Evolutionary conservation across 2,113 vertebrate genomes (phyloP).

Genomic region (Hypomesus transpacificus): DNA sequence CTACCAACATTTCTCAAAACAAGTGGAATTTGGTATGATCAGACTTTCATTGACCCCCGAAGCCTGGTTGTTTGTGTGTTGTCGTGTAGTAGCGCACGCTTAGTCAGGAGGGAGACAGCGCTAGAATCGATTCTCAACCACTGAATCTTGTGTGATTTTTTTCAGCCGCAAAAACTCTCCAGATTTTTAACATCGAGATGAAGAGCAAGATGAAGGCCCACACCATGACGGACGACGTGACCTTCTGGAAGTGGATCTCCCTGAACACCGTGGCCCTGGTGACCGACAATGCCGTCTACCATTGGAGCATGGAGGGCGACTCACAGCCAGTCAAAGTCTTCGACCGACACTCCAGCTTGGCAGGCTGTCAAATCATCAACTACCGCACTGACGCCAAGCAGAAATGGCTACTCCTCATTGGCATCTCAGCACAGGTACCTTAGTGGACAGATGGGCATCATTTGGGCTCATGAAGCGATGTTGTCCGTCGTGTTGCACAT

Average conservation of each 20-base stretch:
- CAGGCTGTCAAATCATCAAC: slow-evolving; percentile 98
- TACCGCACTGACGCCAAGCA: slow-evolving; percentile 98
- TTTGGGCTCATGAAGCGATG: too few species aligned
- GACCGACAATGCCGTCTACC: slow-evolving; percentile 97
- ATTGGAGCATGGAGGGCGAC: slow-evolving; percentile 99
- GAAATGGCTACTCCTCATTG: slow-evolving; percentile 95
- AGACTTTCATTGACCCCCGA: slow-evolving; percentile 12
- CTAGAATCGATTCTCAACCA: neutral
- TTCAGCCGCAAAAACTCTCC: slow-evolving; percentile 97
- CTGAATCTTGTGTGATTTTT: slow-evolving; percentile 47
- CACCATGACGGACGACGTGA: slow-evolving; percentile 98
- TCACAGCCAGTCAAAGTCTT: slow-evolving; percentile 98
- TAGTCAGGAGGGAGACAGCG: neutral
- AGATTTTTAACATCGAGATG: slow-evolving; percentile 99
- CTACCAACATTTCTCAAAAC: slow-evolving; percentile 37
- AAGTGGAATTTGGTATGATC: slow-evolving; percentile 46
- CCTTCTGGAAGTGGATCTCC: slow-evolving; percentile 99
- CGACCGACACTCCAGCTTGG: slow-evolving; percentile 96
- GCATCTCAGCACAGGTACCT: slow-evolving; percentile 94
- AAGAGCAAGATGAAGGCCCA: slow-evolving; percentile 99
- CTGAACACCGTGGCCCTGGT: slow-evolving; percentile 96
- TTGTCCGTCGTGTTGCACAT: too few species aligned
- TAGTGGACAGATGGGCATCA: neutral
- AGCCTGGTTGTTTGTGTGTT: slow-evolving; percentile 44
- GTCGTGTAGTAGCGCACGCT: slow-evolving; percentile 14